Base-by-base conservation (phyloP, 1,140 invertebrate genomes). In the Bombus picipes region DNA sequence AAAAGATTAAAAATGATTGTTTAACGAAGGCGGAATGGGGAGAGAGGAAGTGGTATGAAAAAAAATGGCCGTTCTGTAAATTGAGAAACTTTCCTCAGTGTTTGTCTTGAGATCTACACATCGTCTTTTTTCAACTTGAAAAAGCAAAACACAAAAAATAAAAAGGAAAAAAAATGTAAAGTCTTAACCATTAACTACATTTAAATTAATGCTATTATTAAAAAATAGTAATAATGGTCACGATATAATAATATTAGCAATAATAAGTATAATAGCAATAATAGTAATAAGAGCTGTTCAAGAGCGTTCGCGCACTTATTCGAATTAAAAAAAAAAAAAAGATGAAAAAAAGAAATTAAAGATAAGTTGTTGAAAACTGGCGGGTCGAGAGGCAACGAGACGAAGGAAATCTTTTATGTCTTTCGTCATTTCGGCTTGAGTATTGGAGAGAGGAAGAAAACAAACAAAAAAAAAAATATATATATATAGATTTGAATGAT, bases 341-440 rank as follows among this genome's bases (percentile, higher is more conserved):
- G 0, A 9, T 10, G 0, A 8, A 18, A 22, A 3, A n/a, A 43
- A 32, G 12, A 25, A 22, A 12, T 25, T 8, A 37, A 68, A 68
- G 13, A 4, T n/a, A 65, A 65, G 3, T 32, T 65, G n/a, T 5
- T 3, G 32, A 15, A 32, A 28, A 39, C 5, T 12, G 18, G 9
- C 28, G 18, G 2, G 34, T 82, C 41, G 59, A 83, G 72, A 83
- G 73, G 81, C 62, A 76, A 77, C 81, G 62, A 83, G 37, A 88
- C 25, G 53, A 86, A 79, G 71, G 72, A 86, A 80, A 65, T 79
- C n/a, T 10, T 41, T 41, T 57, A 18, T 71, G 53, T 57, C 70
- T 66, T 72, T 77, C 79, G n/a, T 78, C 57, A 70, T 39, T 72
- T 89, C 84, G 74, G 12, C 66, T 34, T 89, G 88, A 89, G 88